Percentiles rank a stretch among this genome's conserved stretches.
Conservation (phyloP, 2,797 vertebrate genomes). For the Microctenopoma steveboyesi region DNA sequence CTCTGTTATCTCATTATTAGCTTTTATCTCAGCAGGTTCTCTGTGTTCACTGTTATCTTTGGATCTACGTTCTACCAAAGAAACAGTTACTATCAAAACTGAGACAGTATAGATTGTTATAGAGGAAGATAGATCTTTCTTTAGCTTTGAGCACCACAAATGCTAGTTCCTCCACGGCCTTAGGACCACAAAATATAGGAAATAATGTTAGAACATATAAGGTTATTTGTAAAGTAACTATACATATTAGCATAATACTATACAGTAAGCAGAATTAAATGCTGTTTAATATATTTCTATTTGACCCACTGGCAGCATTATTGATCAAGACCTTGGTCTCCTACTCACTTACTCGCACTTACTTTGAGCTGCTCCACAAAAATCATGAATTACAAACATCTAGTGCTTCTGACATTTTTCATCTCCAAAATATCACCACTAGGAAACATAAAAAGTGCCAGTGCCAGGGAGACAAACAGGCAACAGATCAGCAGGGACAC, state of each 20-base stretch:
- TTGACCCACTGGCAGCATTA: background rate
- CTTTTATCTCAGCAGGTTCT: background rate
- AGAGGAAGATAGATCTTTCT: no score
- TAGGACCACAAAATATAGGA: no score
- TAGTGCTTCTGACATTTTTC: background rate
- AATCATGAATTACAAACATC: background rate
- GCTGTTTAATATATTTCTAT: background rate
- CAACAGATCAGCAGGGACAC: slow-evolving; percentile 8
- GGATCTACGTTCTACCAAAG: background rate
- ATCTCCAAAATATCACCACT: background rate
- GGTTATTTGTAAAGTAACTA: background rate
- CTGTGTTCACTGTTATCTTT: background rate
- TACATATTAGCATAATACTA: no score
- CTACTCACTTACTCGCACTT: background rate
- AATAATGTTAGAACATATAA: no score
- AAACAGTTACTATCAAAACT: background rate
- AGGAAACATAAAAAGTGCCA: background rate
- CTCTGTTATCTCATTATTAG: no score
- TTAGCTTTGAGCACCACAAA: no score
- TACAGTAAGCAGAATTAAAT: background rate
- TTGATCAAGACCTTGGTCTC: background rate
- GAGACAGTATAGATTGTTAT: background rate
- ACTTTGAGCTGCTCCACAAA: background rate
- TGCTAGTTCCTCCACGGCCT: no score
- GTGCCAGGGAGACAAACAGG: background rate